Evolutionary conservation across 37 sponge, comb jelly and placozoan species (phyloP), one percentile per base, ranked within the genome.

Genomic region (Geodia barretti): DNA sequence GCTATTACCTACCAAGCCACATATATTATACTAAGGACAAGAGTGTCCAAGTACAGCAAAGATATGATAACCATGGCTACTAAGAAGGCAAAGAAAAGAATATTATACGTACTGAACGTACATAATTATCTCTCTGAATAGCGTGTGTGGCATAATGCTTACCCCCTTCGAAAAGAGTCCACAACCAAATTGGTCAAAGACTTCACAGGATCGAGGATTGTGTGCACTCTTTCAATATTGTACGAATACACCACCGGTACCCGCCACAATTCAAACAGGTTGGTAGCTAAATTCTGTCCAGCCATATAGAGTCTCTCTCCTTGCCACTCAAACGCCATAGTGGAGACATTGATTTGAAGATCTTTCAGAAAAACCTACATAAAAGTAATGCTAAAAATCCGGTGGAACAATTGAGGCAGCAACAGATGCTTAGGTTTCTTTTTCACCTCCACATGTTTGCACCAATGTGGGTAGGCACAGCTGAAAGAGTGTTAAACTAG

Each of bases 271-370:
- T 29, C 47, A 40, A n/a, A 43, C 14, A 7, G 7, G 54, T 47
- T 14, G 7, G 7, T 14, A 17, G 14, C 7, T 17, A 14, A 47
- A 47, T 47, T 47, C 7, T 17, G 14, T 14, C 54, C 54, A 47
- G 54, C 54, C 54, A 64, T 41, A n/a, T 85, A 85, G 39, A 85
- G 34, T 0, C 32, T 24, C 63, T 63, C 34, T 39, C 64, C 85
- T 31, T 76, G 41, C 85, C 85, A 85, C 33, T 85, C 78, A 70
- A 39, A 85, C 0, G 85, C 78, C 71, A 85, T 36, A 8, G 85
- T 39, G 1, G 68, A 38, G 2, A 85, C 21, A 9, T 30, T 68
- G 33, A 68, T 47, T 47, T 7, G 69, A 31, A 21, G 21, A 33
- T 29, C 25, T 34, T 35, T 30, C 33, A 68, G 1, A 4, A 34